phyloP scores from a whole-genome alignment of 2,797 vertebrate genomes.

The Brotogeris chrysoptera region DNA sequence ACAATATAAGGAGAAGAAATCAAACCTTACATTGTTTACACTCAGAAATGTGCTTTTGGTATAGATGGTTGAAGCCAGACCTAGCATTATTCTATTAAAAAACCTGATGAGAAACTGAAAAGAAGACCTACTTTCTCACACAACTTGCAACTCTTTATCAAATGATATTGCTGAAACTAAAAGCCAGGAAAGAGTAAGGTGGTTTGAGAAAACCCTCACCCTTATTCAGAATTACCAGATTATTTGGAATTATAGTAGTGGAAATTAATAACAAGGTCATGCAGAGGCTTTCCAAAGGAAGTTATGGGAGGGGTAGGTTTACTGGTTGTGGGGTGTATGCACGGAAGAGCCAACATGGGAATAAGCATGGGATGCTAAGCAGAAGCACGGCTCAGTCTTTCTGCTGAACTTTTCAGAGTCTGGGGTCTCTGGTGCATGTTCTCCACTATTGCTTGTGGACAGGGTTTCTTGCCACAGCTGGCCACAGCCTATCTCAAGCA shows the following conservation, averaged over 20 bases:
- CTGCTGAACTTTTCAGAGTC: background rate
- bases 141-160: background rate
- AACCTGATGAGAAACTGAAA: background rate
- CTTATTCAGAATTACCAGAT: background rate
- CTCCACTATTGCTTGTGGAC: background rate
- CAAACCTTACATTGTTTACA: background rate
- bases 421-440: background rate
- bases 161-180: background rate
- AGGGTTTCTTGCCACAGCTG: background rate
- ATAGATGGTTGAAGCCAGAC: background rate
- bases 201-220: accelerated
- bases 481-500: background rate
- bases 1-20: background rate
- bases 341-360: background rate
- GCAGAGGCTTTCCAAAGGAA: background rate
- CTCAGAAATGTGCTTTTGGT: background rate
- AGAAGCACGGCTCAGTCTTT: accelerated
- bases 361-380: background rate
- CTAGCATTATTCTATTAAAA: background rate
- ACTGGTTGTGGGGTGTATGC: accelerated
- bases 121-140: background rate
- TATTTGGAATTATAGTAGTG: background rate
- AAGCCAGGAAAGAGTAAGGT: background rate
- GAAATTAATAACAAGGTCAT: background rate
- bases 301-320: background rate